Evolutionary conservation across 2,797 vertebrate species (phyloP), one percentile per base, ranked within the genome.

Genomic region (Sphenodon punctatus): DNA sequence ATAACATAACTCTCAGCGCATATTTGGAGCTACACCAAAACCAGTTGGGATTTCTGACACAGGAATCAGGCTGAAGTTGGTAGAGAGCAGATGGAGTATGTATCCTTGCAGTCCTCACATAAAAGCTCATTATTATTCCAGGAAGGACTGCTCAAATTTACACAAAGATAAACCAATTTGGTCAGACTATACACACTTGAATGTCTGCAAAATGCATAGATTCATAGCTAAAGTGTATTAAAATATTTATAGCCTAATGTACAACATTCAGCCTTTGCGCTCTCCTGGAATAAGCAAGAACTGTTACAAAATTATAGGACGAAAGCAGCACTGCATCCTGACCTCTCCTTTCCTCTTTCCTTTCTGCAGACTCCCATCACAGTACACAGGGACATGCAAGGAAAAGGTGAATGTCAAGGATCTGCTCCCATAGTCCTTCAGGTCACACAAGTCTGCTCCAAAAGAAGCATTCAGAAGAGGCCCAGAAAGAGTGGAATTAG

Each of bases 331-430:
- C 78, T 60, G 53, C 51, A 63, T 41, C 72, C 30, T 36, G 80
- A 66, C 55, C 84, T 80, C 82, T 78, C 7, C 55, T 84, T 63
- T 75, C 55, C 7, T 36, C 84, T 80, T 82, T 73, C 58, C 69
- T 16, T 10, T 69, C 32, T 22, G 68, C 6, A 9, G 27, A 9
- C 3, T 59, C 8, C 13, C 66, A 43, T 25, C 78, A 78, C 22
- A 86, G 72, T 75, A 46, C 4, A 34, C 38, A 22, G 46, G 42
- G 71, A 76, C 67, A 4, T 2, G 59, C 42, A 65, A 72, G 23
- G 5, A 39, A 3, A n/a, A n/a, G n/a, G 14, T 63, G 22, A 32
- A 30, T 56, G 34, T n/a, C n/a, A n/a, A n/a, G n/a, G n/a, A n/a
- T n/a, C n/a, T n/a, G n/a, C n/a, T n/a, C n/a, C n/a, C n/a, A n/a